Base-by-base conservation (phyloP, 1,140 invertebrate genomes). In the Campoletis sonorensis region DNA sequence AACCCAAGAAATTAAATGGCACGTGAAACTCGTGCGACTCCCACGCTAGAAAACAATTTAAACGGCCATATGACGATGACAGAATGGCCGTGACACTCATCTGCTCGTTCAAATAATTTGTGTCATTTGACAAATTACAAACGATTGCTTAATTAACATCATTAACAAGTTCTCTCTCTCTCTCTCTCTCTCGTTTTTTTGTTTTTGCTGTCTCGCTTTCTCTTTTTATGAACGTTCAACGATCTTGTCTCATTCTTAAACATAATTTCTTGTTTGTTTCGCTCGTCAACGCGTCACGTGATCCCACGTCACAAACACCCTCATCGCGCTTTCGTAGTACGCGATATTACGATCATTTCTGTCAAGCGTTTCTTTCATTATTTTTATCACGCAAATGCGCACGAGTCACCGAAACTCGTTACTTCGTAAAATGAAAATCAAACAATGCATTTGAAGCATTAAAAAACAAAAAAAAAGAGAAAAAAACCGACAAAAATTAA, bases 301-400 rank as follows among this genome's bases (percentile, higher is more conserved):
- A 64, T 8, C 61, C 23, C 61, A 13, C 23, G 61, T 27, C 61
- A 23, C 23, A 13, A 64, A 23, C 67, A 18, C 67, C 13, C 67
- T 33, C 1, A 16, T 33, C 1, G 4, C 30, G n/a, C 67, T 33
- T 21, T 70, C 67, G 30, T 33, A 33, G 30, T 33, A 70, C 67
- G 67, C 30, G 67, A 70, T 70, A 70, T 70, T 70, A n/a, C 67
- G 27, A 33, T 70, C 37, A 70, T 70, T 37, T 70, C 30, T 30
- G 26, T 33, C 27, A 30, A 70, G 8, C 30, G 30, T 11, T 70
- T 33, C 67, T 70, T 33, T 33, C 26, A 70, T 70, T 70, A 70
- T 33, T 70, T 70, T 70, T 70, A 70, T 70, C 67, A 33, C 27
- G 67, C 67, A n/a, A 70, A 70, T 33, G 67, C n/a, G 67, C n/a